Evolutionary conservation across 2,888 invertebrate species (phyloP).

Genomic region (Orgyia antiqua): DNA sequence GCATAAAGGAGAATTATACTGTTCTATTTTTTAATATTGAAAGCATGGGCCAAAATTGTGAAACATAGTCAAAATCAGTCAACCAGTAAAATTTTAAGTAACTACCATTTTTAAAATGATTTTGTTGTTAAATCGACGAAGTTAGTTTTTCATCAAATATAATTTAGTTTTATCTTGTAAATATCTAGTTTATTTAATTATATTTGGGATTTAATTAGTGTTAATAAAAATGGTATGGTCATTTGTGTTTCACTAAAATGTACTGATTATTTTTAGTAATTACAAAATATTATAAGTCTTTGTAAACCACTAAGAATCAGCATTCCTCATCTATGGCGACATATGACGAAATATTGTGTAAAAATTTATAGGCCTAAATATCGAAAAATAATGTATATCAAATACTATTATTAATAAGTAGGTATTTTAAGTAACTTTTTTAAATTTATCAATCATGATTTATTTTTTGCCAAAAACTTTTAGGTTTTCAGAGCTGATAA

Average conservation of each 20-base stretch:
- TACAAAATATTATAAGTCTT: conserved; percentile 54
- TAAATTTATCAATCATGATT: conserved; percentile 17
- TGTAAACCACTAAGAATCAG: conserved; percentile 59
- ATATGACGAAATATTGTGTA: conserved; percentile 18
- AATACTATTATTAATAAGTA: conserved; percentile 21
- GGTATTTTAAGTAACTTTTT: conserved; percentile 22
- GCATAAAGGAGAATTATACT: conserved; percentile 29
- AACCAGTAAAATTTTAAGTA: conserved; percentile 36
- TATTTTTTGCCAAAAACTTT: too few species aligned
- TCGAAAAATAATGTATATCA: conserved; percentile 16
- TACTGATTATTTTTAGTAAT: conserved; percentile 74
- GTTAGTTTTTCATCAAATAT: conserved; percentile 27
- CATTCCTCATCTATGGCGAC: conserved; percentile 67
- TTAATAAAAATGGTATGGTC: conserved; percentile 43
- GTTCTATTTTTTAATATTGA: conserved; percentile 52
- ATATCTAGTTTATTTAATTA: conserved; percentile 36
- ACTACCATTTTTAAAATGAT: conserved; percentile 28
- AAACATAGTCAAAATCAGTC: conserved; percentile 68
- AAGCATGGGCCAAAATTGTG: conserved; percentile 71
- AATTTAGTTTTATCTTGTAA: conserved; percentile 29
- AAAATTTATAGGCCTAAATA: conserved; percentile 28
- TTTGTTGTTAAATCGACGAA: conserved; percentile 22
- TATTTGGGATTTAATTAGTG: conserved; percentile 42
- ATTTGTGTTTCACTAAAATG: conserved; percentile 71
- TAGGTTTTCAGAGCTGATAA: too few species aligned